phyloP scores from a whole-genome alignment of 1,140 invertebrate genomes.

The Psix sp. region DNA sequence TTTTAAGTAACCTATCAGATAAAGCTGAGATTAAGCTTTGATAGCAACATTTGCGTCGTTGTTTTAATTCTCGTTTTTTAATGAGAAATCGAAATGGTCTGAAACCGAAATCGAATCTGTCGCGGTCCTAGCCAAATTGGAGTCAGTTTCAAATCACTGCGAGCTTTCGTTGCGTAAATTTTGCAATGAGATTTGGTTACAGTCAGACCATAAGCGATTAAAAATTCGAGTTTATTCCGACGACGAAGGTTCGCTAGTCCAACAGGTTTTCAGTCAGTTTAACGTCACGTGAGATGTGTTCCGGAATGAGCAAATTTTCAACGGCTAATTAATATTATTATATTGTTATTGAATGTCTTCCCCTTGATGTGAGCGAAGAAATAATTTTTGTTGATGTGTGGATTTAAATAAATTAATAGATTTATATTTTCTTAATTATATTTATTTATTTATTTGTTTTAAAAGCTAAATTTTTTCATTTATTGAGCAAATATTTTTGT shows the following conservation, averaged over 20 bases:
- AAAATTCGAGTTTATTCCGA: too few species aligned
- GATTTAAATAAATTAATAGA: slow-evolving; percentile 44
- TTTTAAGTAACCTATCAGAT: too few species aligned
- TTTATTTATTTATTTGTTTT: slow-evolving; percentile 30
- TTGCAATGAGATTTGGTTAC: too few species aligned
- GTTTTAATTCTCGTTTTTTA: too few species aligned
- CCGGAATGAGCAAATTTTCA: slow-evolving; percentile 29
- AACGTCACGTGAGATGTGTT: slow-evolving; percentile 38
- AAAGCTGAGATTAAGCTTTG: too few species aligned
- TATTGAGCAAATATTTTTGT: slow-evolving; percentile 35
- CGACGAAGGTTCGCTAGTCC: slow-evolving; percentile 49
- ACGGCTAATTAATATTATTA: slow-evolving; percentile 33
- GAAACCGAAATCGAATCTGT: too few species aligned
- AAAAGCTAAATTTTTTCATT: slow-evolving; percentile 15
- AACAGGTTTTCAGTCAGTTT: slow-evolving; percentile 43
- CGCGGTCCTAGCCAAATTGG: too few species aligned
- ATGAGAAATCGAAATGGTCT: too few species aligned
- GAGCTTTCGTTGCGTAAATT: too few species aligned
- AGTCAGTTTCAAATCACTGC: too few species aligned
- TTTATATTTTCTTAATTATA: slow-evolving; percentile 49
- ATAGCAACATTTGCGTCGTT: too few species aligned
- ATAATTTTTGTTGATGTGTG: slow-evolving; percentile 46
- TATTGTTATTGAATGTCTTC: slow-evolving; percentile 48
- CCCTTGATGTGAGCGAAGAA: slow-evolving; percentile 29
- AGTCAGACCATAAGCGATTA: too few species aligned